Base-by-base conservation (phyloP, 2,113 vertebrate species). In the Mesoclemmys tuberculata region DNA sequence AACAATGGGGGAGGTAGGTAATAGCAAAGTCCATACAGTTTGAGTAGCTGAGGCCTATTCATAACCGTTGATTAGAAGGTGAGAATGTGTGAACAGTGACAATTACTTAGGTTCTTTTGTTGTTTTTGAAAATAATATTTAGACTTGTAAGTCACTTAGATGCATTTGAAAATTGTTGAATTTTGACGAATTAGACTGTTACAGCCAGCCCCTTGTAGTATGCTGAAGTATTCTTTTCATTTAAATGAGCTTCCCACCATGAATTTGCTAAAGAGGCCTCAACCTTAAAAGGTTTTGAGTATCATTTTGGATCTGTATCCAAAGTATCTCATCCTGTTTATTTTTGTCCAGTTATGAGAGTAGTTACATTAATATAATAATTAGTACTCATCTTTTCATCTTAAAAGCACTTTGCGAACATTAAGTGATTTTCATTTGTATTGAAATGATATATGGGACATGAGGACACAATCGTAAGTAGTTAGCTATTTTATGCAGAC, bases 291-390 rank as follows among this genome's bases (percentile, higher is more conserved):
- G 48, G 41, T 95, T 94, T 82, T 82, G 71, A 83, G 31, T 12
- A 61, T 91, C 93, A 84, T 91, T 84, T 94, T 46, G 88, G 44
- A 58, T 86, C 10, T 61, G 13, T 51, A 84, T 92, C 68, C 85
- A 90, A 54, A n/a, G n/a, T 90, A 82, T 92, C 91, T 92, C 75
- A 77, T 79, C 49, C 54, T 91, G 87, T 93, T 91, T 88, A 71
- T 90, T 80, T 89, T 80, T 92, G 71, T 95, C 74, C 87, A 93
- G 94, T 96, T 93, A 64, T 56, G 54, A 38, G 89, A 89, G 82
- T 95, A 80, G 35, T 52, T 46, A 74, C 83, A 81, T 92, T 81
- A 85, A 26, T 46, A 6, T 81, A 84, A 71, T 87, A 81, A 77
- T 87, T 82, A 54, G 56, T 68, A 55, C 14, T 90, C 80, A 89